A percentile compares a stretch with the other conserved stretches of the same genome.
phyloP scores from a whole-genome alignment of 2,113 vertebrate species.

The Chaetops frenatus region DNA sequence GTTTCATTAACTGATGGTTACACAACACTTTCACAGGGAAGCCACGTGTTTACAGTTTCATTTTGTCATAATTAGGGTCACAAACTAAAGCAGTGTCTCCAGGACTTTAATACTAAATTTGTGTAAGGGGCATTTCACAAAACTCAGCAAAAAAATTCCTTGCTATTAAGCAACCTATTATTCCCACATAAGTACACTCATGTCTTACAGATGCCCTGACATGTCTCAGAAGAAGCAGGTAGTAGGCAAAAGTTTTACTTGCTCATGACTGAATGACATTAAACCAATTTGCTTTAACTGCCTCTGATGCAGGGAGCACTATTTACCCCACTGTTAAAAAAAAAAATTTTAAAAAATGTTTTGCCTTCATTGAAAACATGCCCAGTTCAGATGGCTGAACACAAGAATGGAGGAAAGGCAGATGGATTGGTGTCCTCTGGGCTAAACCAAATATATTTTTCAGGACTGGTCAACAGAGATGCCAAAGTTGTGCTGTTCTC shows the following conservation, averaged over 20 bases:
- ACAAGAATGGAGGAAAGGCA: background rate
- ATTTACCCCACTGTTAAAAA: background rate
- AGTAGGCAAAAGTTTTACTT: background rate
- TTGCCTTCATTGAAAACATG: background rate
- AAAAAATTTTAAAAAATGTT: background rate
- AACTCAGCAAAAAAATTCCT: constrained; percentile 5
- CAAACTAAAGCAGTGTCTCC: background rate
- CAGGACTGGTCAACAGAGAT: background rate
- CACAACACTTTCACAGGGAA: background rate
- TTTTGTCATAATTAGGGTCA: constrained; percentile 15
- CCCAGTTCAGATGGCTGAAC: background rate
- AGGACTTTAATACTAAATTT: background rate
- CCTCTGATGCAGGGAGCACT: background rate
- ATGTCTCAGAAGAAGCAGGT: background rate
- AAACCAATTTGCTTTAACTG: background rate
- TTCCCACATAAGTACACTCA: background rate
- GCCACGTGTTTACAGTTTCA: background rate
- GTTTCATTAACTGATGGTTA: background rate
- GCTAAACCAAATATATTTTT: background rate
- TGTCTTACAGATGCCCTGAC: background rate
- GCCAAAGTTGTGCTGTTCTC: background rate
- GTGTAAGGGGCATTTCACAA: background rate
- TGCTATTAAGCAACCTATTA: constrained; percentile 1
- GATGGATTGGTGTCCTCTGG: background rate
- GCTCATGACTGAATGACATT: background rate